phyloP scores from a whole-genome alignment of 2,113 vertebrate species.

The Chlamydotis undulata region DNA sequence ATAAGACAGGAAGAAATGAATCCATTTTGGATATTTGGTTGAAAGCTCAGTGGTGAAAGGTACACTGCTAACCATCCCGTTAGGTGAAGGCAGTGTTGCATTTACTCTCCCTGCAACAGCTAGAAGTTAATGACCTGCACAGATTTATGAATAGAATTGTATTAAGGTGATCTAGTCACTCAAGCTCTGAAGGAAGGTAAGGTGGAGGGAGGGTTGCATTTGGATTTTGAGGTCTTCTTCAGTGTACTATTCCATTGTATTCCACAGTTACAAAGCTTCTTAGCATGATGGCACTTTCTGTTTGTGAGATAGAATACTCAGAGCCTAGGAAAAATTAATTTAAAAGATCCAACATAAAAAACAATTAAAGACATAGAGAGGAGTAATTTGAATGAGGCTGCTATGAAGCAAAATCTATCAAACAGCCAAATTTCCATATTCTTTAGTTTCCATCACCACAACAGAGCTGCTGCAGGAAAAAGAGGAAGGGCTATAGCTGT shows the following conservation, averaged over 20 bases:
- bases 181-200: not conserved
- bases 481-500: not conserved
- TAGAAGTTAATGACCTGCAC: not conserved
- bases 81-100: not conserved
- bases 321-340: not conserved
- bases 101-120: not conserved
- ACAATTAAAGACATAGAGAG: not conserved
- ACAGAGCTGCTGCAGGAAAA: not conserved
- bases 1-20: not conserved
- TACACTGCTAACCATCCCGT: not conserved
- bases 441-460: not conserved
- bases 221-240: not conserved
- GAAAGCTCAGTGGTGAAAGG: not conserved
- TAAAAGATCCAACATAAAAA: not conserved
- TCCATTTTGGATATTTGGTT: not conserved
- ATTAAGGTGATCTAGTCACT: not conserved
- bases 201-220: not conserved
- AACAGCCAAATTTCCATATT: constrained; percentile 30
- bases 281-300: not conserved
- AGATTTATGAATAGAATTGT: not conserved
- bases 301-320: not conserved
- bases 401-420: not conserved
- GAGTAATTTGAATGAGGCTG: not conserved
- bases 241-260: not conserved
- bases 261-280: not conserved